phyloP scores from a whole-genome alignment of 2,113 vertebrate genomes.

The Lamprologus speciosus region DNA sequence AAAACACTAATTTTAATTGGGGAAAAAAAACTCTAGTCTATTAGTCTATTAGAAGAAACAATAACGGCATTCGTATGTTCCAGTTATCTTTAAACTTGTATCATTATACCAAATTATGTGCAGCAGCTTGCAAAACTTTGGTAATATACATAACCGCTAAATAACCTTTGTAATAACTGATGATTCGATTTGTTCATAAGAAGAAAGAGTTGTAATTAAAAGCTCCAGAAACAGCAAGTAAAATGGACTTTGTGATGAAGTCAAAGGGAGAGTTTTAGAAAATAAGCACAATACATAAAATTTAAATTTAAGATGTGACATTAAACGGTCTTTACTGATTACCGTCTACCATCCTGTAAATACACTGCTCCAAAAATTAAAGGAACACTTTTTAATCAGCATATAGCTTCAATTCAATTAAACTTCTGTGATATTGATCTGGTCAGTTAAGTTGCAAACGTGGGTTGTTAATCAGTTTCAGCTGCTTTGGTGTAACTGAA shows the following conservation, averaged over 20 bases:
- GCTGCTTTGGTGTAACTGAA: background rate
- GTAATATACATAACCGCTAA: background rate
- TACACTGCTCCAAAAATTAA: background rate
- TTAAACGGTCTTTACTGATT: background rate
- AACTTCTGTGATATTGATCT: background rate
- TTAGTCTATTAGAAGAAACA: background rate
- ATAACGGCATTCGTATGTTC: rapidly evolving
- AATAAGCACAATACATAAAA: background rate
- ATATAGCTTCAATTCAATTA: background rate
- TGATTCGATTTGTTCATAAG: background rate
- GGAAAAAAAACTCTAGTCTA: rapidly evolving
- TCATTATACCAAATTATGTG: background rate
- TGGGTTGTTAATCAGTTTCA: background rate
- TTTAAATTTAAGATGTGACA: background rate
- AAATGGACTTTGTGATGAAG: background rate
- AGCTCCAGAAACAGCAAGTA: background rate
- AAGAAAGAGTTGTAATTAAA: background rate
- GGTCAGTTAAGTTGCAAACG: background rate
- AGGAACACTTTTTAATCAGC: background rate
- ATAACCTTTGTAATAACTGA: background rate
- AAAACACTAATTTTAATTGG: background rate
- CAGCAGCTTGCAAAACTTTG: background rate
- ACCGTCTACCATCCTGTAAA: background rate
- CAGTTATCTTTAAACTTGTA: background rate
- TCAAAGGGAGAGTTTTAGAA: background rate